Percentiles rank a stretch among this genome's conserved stretches.
Conservation (phyloP, 2,113 vertebrate species). For the Piprites chloris region DNA sequence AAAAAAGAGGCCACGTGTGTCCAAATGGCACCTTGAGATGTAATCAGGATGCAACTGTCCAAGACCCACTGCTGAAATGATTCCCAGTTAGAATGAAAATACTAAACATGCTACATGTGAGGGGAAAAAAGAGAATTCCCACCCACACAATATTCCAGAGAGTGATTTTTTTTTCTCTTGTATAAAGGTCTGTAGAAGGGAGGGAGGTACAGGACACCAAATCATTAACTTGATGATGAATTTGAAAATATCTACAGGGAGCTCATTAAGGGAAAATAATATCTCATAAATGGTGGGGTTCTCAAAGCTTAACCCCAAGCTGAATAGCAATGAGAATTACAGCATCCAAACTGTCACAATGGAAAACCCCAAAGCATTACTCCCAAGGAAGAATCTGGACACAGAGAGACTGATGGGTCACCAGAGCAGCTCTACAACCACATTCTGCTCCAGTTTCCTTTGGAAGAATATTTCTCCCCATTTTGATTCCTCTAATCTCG, state of each 20-base stretch:
- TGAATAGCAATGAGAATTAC: background rate
- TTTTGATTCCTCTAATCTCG: background rate
- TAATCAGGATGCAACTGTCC: background rate
- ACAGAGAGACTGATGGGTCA: background rate
- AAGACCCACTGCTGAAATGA: background rate
- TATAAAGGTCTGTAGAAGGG: background rate
- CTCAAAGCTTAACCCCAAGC: background rate
- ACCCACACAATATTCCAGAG: background rate
- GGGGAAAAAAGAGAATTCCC: background rate
- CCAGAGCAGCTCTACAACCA: background rate
- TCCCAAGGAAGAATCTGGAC: background rate
- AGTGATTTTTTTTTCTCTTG: no score
- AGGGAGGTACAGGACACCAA: background rate
- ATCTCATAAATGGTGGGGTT: background rate
- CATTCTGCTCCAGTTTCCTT: background rate
- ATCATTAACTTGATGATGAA: background rate
- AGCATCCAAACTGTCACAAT: background rate
- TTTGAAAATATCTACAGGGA: background rate
- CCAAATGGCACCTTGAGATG: background rate
- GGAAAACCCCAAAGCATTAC: background rate
- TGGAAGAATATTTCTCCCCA: background rate
- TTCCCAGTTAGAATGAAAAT: background rate
- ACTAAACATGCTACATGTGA: background rate
- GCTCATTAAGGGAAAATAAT: background rate
- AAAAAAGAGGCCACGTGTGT: background rate